Evolutionary conservation across 2,888 invertebrate genomes (phyloP).

Genomic region (Gibbula magus): DNA sequence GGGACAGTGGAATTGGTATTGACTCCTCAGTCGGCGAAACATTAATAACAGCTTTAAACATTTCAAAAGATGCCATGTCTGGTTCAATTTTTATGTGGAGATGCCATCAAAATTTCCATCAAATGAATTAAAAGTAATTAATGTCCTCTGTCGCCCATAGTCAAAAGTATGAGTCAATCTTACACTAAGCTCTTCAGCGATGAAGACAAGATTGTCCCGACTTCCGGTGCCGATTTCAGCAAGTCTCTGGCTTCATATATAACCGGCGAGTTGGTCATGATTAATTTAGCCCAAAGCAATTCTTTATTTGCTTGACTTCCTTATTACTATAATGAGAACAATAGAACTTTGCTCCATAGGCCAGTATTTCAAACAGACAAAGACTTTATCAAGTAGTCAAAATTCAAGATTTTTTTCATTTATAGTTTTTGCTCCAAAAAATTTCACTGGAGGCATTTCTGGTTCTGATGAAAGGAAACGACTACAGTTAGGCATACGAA

Average conservation of each 20-base stretch:
- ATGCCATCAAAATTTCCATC: slow-evolving; percentile 13
- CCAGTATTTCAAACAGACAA: neutral
- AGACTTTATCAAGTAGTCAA: neutral
- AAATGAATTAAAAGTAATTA: slow-evolving; percentile 15
- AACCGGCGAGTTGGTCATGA: slow-evolving; percentile 15
- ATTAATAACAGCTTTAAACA: slow-evolving; percentile 11
- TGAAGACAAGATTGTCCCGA: neutral
- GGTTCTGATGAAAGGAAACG: too few species aligned
- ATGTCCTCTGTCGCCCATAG: neutral
- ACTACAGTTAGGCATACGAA: too few species aligned
- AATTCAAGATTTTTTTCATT: neutral
- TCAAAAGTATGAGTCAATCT: neutral
- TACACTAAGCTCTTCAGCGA: neutral
- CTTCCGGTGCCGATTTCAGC: slow-evolving; percentile 6
- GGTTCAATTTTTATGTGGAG: neutral
- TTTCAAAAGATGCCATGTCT: neutral
- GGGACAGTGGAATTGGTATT: neutral
- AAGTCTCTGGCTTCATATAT: slow-evolving; percentile 14
- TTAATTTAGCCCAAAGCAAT: slow-evolving; percentile 18
- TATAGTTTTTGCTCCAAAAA: too few species aligned
- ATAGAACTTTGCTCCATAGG: neutral
- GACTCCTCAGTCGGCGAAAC: neutral
- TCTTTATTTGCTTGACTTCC: slow-evolving; percentile 16
- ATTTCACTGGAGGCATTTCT: too few species aligned
- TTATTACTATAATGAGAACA: slow-evolving; percentile 10